phyloP scores from a whole-genome alignment of 2,888 invertebrate genomes.

The Leptogaster cylindrica region DNA sequence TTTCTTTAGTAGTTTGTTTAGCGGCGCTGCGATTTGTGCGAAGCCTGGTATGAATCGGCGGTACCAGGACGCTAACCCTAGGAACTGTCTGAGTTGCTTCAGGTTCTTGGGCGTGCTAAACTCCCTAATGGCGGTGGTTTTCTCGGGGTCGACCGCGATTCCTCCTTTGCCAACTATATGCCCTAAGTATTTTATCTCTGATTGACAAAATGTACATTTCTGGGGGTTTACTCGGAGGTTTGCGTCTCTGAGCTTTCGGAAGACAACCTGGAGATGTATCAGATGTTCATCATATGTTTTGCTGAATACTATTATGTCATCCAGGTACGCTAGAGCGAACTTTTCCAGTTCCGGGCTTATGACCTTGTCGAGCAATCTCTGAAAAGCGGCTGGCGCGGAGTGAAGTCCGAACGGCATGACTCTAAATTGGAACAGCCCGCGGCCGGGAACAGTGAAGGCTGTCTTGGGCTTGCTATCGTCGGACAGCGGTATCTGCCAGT shows the following conservation, averaged over 20 bases:
- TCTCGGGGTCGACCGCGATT: too few relatives aligned
- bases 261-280: slow-evolving; percentile 3
- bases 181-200: slow-evolving; percentile 23
- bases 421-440: neutral
- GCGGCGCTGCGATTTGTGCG: too few relatives aligned
- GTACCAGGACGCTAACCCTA: too few relatives aligned
- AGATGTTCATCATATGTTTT: slow-evolving; percentile 14
- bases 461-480: neutral
- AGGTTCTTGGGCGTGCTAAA: too few relatives aligned
- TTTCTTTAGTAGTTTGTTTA: too few relatives aligned
- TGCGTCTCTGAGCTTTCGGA: neutral
- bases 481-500: neutral
- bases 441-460: slow-evolving; percentile 1
- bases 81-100: too few relatives aligned
- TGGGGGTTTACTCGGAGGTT: neutral
- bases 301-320: slow-evolving; percentile 25
- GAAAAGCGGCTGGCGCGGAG: slow-evolving; percentile 25
- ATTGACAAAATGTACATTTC: slow-evolving; percentile 2
- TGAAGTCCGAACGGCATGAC: slow-evolving; percentile 1
- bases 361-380: neutral
- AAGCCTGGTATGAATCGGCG: too few relatives aligned
- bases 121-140: too few relatives aligned
- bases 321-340: slow-evolving; percentile 13
- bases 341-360: slow-evolving; percentile 9
- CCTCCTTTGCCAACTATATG: slow-evolving; percentile 24